These are phyloP conservation scores for Nebria salina DNA, from an alignment of 2,888 invertebrate genomes.

Conservation along the genomic window DNA sequence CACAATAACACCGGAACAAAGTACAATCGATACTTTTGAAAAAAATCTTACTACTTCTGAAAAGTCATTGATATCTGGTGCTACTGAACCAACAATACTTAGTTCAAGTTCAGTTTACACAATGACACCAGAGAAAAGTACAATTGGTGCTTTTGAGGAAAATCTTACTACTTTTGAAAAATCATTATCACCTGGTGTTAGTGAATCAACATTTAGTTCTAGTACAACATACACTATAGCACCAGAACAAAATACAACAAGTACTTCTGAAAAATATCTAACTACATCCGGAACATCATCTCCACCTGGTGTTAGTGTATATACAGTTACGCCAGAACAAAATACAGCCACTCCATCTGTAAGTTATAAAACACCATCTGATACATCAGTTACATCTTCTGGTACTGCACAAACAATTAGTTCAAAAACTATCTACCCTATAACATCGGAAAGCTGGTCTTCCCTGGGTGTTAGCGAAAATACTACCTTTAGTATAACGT, in stretches of 20 bases:
- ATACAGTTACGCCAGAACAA: conserved; percentile 28
- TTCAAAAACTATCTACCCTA: conserved; percentile 11
- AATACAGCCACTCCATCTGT: conserved; percentile 27
- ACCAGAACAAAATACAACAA: conserved; percentile 11
- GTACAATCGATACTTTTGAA: conserved; percentile 25
- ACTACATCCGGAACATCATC: conserved; percentile 20
- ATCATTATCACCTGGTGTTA: conserved; percentile 5
- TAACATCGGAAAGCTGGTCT: conserved; percentile 1
- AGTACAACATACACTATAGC: conserved; percentile 22
- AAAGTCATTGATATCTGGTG: conserved; percentile 5
- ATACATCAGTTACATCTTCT: conserved; percentile 6
- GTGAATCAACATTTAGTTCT: neutral
- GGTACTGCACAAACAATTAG: conserved; percentile 14
- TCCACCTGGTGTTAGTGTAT: conserved; percentile 5
- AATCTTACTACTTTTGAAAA: conserved; percentile 26
- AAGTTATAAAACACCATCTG: conserved; percentile 27
- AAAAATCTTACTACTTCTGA: conserved; percentile 28
- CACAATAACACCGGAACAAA: conserved; percentile 17
- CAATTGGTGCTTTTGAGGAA: conserved; percentile 24
- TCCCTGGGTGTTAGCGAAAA: no score
- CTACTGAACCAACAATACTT: neutral
- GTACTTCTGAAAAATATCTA: conserved; percentile 3
- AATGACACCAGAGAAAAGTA: conserved; percentile 26
- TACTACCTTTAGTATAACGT: no score
- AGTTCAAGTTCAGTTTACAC: conserved; percentile 9